Base-by-base conservation (phyloP, 2,888 invertebrate genomes). In the Dryocosmus kuriphilus region DNA sequence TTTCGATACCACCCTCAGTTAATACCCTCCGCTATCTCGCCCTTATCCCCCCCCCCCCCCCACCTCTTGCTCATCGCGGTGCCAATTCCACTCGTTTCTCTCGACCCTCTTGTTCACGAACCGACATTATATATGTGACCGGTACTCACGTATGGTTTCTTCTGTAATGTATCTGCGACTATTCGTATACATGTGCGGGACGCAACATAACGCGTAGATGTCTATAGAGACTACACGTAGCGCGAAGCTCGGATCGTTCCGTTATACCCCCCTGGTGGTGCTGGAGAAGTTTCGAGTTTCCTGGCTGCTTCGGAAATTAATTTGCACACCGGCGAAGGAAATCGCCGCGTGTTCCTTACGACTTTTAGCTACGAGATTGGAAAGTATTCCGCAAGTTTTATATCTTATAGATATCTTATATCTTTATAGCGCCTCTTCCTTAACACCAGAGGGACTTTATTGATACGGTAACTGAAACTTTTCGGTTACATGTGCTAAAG, bases 71-170 rank as follows among this genome's bases (percentile, higher is more conserved):
- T 79, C 73, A 73, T 57, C 30, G 55, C 24, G 32, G 77, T 73
- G 77, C 67, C 81, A 81, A 79, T 65, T 80, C 79, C 80, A 77
- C 78, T 73, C 74, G 80, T 80, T 77, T 77, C 80, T 76, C 63
- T 81, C 75, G 75, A 78, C 82, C 86, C 80, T 81, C 73, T 82
- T 77, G 79, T 77, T 46, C 62, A 73, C 60, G 76, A 79, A 82
- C 82, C 75, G 81, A 38, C 79, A 78, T 83, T 82, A 81, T 81
- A 81, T 81, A 76, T 78, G 79, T 78, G 79, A 80, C 78, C 81
- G 80, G 63, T 71, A 81, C 80, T 82, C 85, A 80, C 86, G 84
- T 89, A 89, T 86, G 89, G 89, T 89, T 89, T 89, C 89, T 84
- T 85, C 81, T 85, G 87, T 86, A 86, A 87, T 82, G 84, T 87